phyloP scores from a whole-genome alignment of 2,797 vertebrate genomes.

The Enteromius paludinosus region DNA sequence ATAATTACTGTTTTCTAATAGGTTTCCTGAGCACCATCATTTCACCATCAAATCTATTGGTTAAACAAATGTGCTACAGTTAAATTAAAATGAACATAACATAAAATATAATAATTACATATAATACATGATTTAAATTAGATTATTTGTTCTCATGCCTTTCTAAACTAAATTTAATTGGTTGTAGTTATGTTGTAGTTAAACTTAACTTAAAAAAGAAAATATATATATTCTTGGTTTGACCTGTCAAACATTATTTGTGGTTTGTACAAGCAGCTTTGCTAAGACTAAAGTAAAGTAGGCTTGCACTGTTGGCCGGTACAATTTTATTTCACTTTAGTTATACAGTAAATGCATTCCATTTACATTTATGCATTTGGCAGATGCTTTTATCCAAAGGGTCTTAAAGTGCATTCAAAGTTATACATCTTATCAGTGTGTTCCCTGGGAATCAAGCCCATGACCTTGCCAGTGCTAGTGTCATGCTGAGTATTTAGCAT shows the following conservation, averaged over 20 bases:
- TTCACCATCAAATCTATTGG: background rate
- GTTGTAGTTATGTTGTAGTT: background rate
- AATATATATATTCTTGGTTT: background rate
- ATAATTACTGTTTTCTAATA: background rate
- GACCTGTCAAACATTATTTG: background rate
- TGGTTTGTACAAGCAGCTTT: background rate
- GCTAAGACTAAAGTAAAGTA: background rate
- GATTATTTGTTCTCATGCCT: background rate
- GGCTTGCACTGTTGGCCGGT: background rate
- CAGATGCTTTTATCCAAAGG: background rate
- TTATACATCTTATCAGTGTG: background rate
- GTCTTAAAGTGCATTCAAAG: background rate
- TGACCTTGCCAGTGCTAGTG: background rate
- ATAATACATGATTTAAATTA: background rate
- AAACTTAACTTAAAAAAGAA: background rate
- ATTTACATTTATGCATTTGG: background rate
- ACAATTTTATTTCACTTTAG: background rate
- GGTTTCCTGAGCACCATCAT: background rate
- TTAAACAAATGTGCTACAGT: background rate
- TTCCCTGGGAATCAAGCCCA: background rate
- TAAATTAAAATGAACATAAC: background rate
- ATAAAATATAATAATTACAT: background rate
- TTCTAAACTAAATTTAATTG: background rate
- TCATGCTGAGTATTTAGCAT: slow-evolving; percentile 6
- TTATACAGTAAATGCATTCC: background rate